Conservation (phyloP, 2,797 vertebrate species). For the Hemitrygon akajei region DNA sequence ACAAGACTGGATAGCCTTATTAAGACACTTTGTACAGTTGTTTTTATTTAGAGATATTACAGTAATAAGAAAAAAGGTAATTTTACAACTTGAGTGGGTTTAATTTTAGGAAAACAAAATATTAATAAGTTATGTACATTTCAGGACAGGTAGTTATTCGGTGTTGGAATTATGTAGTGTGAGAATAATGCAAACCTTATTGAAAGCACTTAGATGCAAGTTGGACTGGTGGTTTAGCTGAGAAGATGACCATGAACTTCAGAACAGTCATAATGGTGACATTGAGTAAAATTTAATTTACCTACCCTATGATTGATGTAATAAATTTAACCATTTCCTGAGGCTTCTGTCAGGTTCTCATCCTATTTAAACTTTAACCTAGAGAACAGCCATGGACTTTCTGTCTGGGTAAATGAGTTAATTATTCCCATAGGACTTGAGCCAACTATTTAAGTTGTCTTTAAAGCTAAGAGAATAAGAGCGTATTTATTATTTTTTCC, state of each 20-base stretch:
- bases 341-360: not conserved
- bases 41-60: not conserved
- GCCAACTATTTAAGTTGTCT: not conserved
- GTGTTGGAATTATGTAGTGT: not conserved
- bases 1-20: not conserved
- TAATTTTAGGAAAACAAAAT: not conserved
- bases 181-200: not conserved
- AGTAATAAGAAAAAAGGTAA: not conserved
- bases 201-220: not conserved
- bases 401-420: not conserved
- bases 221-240: not conserved
- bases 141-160: not conserved
- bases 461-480: not conserved
- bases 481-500: not conserved
- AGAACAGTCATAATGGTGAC: not conserved
- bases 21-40: not conserved
- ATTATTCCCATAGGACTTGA: not conserved
- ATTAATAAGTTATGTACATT: not conserved
- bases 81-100: not conserved
- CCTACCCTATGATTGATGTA: not conserved
- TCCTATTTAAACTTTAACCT: not conserved
- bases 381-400: not conserved
- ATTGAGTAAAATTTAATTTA: not conserved
- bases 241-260: not conserved
- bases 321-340: not conserved